Conservation (phyloP, 2,888 invertebrate genomes). For the Spilarctia lutea region DNA sequence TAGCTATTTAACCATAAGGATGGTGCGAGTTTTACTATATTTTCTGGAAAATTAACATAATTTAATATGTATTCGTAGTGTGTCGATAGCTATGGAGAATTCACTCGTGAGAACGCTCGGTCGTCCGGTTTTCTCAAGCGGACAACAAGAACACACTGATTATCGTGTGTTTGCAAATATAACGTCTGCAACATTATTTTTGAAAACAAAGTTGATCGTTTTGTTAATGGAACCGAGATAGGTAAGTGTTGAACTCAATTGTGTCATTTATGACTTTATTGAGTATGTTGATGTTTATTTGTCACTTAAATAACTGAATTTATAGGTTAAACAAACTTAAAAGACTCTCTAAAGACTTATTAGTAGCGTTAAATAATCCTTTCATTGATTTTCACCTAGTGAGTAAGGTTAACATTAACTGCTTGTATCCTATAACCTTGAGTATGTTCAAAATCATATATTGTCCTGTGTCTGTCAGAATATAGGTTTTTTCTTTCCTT, state of each 20-base stretch:
- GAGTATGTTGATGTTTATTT: not conserved
- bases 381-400: not conserved
- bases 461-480: too few relatives aligned
- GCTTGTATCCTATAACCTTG: too few relatives aligned
- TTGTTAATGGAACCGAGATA: slow-evolving; percentile 40
- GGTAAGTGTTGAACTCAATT: not conserved
- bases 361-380: not conserved
- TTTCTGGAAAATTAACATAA: not conserved
- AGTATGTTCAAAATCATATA: too few relatives aligned
- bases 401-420: not conserved
- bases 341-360: too few relatives aligned
- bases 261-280: slow-evolving; percentile 19
- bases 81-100: slow-evolving; percentile 65
- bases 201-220: slow-evolving; percentile 49
- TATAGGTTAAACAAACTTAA: not conserved
- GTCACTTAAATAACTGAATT: not conserved
- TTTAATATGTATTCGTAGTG: not conserved
- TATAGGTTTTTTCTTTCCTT: too few relatives aligned
- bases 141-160: slow-evolving; percentile 63
- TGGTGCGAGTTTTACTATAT: not conserved
- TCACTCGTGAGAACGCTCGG: slow-evolving; percentile 71
- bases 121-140: slow-evolving; percentile 73
- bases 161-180: slow-evolving; percentile 75
- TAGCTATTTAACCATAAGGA: not conserved
- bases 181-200: slow-evolving; percentile 59